These are phyloP conservation scores for Linyphia triangularis DNA, from an alignment of 2,888 invertebrate species.

Conservation along the genomic window DNA sequence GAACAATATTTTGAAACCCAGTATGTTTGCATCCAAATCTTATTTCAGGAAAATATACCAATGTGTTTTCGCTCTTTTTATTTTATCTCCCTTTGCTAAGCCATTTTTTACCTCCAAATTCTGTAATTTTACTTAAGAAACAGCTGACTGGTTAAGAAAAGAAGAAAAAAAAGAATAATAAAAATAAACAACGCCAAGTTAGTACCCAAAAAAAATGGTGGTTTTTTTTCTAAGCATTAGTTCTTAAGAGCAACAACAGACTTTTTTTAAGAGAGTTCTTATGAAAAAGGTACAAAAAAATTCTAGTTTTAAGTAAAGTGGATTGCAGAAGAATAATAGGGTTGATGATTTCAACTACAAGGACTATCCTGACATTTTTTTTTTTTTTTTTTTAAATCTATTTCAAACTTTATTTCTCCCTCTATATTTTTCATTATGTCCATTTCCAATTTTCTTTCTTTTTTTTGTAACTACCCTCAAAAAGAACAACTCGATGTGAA, in stretches of 20 bases:
- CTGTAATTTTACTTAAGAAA: not conserved
- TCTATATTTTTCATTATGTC: not conserved
- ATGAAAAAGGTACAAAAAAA: not conserved
- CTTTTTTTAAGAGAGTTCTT: too few species aligned
- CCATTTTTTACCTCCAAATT: too few species aligned
- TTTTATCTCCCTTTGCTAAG: too few species aligned
- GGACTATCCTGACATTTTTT: not conserved
- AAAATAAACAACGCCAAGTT: not conserved
- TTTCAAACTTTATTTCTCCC: not conserved
- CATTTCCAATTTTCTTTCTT: not conserved
- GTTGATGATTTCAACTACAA: constrained; percentile 44
- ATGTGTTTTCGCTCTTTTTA: too few species aligned
- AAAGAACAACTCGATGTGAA: not conserved
- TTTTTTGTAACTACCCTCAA: not conserved
- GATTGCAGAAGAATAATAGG: constrained; percentile 50
- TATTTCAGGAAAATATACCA: too few species aligned
- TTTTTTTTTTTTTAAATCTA: not conserved
- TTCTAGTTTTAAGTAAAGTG: constrained; percentile 55
- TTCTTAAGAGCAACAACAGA: not conserved
- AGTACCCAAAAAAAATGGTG: not conserved
- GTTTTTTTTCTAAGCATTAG: not conserved
- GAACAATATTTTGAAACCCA: too few species aligned
- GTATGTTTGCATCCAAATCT: too few species aligned
- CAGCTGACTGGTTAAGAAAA: not conserved
- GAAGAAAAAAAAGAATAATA: not conserved